Conservation (phyloP, 2,113 vertebrate genomes). For the Callithrix jacchus region DNA sequence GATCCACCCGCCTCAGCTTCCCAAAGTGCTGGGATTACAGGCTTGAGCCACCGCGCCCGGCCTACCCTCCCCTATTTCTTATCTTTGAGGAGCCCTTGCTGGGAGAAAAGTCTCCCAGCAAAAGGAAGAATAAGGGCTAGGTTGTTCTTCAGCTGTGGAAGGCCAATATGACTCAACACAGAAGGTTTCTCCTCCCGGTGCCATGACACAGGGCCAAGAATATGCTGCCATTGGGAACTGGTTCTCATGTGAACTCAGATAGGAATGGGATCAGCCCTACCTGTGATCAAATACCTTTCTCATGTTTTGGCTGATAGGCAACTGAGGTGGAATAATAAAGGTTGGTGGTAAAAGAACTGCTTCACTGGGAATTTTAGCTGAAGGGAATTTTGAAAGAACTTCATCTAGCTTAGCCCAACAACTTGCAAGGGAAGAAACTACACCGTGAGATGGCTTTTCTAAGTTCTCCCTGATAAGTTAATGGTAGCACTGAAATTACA, state of each 20-base stretch:
- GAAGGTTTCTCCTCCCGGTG: neutral
- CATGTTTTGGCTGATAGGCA: neutral
- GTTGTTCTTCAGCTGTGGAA: neutral
- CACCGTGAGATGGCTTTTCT: neutral
- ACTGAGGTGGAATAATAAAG: neutral
- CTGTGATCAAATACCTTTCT: neutral
- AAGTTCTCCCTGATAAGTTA: neutral
- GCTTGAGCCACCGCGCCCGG: too few species aligned
- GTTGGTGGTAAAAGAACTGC: neutral
- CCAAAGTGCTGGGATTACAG: too few species aligned
- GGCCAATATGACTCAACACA: neutral
- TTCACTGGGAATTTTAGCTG: neutral
- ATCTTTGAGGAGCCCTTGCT: neutral
- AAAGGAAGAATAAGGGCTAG: neutral
- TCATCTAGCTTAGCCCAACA: neutral
- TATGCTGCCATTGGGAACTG: neutral
- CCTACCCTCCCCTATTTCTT: neutral
- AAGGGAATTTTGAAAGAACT: neutral
- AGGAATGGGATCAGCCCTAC: neutral
- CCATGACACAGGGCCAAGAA: neutral
- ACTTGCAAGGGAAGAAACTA: neutral
- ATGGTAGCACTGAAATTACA: neutral
- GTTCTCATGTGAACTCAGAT: neutral
- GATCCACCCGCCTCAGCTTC: too few species aligned
- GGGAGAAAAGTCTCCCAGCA: neutral